Conservation (phyloP, 92 coral and sea anemone species). For the Pocillopora meandrina region DNA sequence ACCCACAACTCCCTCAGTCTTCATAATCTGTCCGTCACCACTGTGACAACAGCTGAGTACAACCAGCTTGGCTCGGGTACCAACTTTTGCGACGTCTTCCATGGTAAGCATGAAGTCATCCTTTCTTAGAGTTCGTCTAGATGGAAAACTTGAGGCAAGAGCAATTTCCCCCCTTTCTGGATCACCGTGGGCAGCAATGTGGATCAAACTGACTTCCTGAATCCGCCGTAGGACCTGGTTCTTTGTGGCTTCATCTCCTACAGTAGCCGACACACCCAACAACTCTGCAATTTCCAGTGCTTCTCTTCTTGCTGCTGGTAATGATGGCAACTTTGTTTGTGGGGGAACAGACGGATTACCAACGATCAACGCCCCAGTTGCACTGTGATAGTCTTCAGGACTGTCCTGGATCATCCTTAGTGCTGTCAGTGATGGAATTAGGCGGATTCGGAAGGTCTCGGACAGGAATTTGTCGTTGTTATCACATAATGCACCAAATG, state of each 20-base stretch:
- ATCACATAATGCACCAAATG: constrained; percentile 14
- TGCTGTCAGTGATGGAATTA: constrained; percentile 15
- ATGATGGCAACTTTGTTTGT: background rate
- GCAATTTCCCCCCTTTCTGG: constrained; percentile 25
- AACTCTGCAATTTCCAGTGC: constrained; percentile 1
- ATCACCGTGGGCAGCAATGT: constrained; percentile 39
- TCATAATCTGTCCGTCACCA: constrained; percentile 1
- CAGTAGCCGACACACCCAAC: background rate
- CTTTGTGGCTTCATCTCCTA: constrained; percentile 28
- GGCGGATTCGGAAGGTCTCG: constrained; percentile 26
- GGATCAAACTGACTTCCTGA: constrained; percentile 18
- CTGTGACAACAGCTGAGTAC: constrained; percentile 38
- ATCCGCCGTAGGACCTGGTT: constrained; percentile 8
- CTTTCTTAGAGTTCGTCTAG: background rate
- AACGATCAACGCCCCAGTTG: constrained; percentile 25
- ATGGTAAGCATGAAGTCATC: constrained; percentile 19
- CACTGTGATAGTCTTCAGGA: constrained; percentile 20
- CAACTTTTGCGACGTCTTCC: constrained; percentile 8
- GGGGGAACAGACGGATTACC: constrained; percentile 22
- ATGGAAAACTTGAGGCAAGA: constrained; percentile 8
- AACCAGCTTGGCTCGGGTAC: constrained; percentile 31
- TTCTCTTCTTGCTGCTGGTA: constrained; percentile 9
- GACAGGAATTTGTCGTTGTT: constrained; percentile 18
- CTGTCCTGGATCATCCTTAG: background rate
- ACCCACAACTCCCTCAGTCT: constrained; percentile 26